Conservation (phyloP, 2,888 invertebrate species). For the Drosophila tanythrix region DNA sequence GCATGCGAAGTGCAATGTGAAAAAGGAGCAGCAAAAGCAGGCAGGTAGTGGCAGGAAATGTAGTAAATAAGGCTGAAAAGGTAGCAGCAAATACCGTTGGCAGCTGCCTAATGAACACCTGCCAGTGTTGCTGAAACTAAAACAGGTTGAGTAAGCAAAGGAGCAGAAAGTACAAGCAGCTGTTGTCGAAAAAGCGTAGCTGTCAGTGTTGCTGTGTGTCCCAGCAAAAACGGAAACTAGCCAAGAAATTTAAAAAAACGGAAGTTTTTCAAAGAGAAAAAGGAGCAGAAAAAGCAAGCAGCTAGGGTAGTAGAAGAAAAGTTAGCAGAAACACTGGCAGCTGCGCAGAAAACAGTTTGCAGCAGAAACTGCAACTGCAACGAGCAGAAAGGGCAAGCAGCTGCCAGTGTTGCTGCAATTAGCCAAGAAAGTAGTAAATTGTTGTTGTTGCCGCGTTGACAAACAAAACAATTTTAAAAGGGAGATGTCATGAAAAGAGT, state of each 20-base stretch:
- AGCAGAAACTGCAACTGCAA: not conserved
- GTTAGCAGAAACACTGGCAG: constrained; percentile 18
- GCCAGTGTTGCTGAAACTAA: not conserved
- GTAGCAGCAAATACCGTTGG: not conserved
- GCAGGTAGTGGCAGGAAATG: not conserved
- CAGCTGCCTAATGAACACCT: not conserved
- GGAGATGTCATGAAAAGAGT: not conserved
- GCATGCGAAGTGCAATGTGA: constrained; percentile 7
- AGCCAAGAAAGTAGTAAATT: constrained; percentile 46
- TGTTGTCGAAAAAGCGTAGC: not conserved
- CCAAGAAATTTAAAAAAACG: not conserved
- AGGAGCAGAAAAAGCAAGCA: not conserved
- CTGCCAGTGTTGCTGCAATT: constrained; percentile 42
- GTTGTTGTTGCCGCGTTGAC: constrained; percentile 47
- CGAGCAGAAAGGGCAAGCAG: constrained; percentile 6
- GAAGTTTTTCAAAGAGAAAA: no score
- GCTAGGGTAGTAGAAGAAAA: no score
- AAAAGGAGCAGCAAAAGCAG: not conserved
- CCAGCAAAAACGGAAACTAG: not conserved
- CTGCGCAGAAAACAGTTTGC: constrained; percentile 46
- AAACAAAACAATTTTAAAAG: constrained; percentile 55
- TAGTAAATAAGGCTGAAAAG: not conserved
- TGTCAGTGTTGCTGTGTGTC: not conserved
- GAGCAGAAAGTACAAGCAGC: not conserved
- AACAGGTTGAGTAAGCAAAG: not conserved